These are phyloP conservation scores for Atta texana DNA, from an alignment of 1,140 invertebrate species.

Conservation along the genomic window DNA sequence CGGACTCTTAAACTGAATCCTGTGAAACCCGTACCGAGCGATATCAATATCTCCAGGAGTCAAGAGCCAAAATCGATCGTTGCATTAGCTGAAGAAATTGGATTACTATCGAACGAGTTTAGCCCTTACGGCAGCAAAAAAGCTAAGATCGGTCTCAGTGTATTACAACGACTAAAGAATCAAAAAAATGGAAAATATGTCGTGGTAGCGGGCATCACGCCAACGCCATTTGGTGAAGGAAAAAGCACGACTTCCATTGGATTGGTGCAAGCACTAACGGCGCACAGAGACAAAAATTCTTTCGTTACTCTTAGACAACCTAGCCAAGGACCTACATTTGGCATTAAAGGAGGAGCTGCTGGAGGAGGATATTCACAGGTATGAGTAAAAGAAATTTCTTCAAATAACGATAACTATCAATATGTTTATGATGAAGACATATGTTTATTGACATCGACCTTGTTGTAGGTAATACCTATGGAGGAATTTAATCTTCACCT, in stretches of 20 bases:
- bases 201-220: conserved; percentile 98
- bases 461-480: conserved; percentile 97
- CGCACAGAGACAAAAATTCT: conserved; percentile 94
- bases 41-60: conserved; percentile 95
- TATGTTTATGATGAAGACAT: not conserved
- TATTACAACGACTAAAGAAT: conserved; percentile 91
- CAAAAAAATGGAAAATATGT: conserved; percentile 95
- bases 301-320: conserved; percentile 99
- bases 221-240: conserved; percentile 98
- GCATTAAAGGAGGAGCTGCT: conserved; percentile 98
- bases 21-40: conserved; percentile 92
- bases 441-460: not conserved
- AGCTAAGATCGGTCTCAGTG: conserved; percentile 96
- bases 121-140: conserved; percentile 97
- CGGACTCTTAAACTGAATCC: conserved; percentile 88
- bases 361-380: conserved; percentile 96
- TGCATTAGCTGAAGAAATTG: conserved; percentile 94
- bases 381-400: conserved; percentile 15
- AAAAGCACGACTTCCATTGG: conserved; percentile 99
- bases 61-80: conserved; percentile 95
- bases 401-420: conserved; percentile 20
- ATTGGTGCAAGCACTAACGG: conserved; percentile 95
- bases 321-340: conserved; percentile 99
- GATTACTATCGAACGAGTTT: conserved; percentile 93
- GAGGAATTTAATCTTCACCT: conserved; percentile 99